These are phyloP conservation scores for Cheilosia vulpina DNA, from an alignment of 2,888 invertebrate genomes.

Conservation along the genomic window DNA sequence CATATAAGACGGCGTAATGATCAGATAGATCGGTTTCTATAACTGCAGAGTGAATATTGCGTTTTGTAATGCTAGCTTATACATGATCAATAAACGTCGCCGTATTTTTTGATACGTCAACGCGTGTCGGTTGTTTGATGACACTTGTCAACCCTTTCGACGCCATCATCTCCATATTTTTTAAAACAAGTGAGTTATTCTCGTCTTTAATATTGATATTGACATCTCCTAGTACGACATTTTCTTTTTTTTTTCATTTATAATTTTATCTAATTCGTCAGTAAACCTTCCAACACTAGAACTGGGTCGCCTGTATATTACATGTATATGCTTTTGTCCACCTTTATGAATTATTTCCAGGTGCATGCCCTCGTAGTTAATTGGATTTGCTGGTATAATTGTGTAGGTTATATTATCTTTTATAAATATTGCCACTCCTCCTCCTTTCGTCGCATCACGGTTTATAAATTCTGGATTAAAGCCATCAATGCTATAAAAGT, in stretches of 20 bases:
- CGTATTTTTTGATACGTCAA: too few relatives aligned
- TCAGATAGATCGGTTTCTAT: too few relatives aligned
- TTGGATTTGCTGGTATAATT: slow-evolving; percentile 20
- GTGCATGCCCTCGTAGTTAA: slow-evolving; percentile 43
- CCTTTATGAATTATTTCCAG: slow-evolving; percentile 22
- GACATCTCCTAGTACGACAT: slow-evolving; percentile 28
- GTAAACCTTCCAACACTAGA: slow-evolving; percentile 14
- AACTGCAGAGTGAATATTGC: background rate
- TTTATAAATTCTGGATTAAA: slow-evolving; percentile 39
- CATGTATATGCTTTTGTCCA: slow-evolving; percentile 27
- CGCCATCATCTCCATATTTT: slow-evolving; percentile 36
- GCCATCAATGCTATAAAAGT: slow-evolving; percentile 11
- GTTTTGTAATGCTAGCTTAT: too few relatives aligned
- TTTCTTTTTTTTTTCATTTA: slow-evolving; percentile 17
- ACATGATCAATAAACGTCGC: too few relatives aligned
- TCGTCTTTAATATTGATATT: slow-evolving; percentile 11
- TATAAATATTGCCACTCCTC: slow-evolving; percentile 32
- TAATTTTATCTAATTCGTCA: slow-evolving; percentile 22
- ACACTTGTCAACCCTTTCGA: slow-evolving; percentile 7
- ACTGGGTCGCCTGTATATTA: slow-evolving; percentile 29
- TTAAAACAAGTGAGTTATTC: slow-evolving; percentile 14
- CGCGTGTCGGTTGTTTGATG: background rate
- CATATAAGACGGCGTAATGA: slow-evolving; percentile 27
- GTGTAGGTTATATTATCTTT: slow-evolving; percentile 33
- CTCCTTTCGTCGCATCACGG: slow-evolving; percentile 25